Percentiles rank a stretch among this genome's conserved stretches.
Evolutionary conservation across 2,888 invertebrate genomes (phyloP).

Genomic region (Alloplasta piceator): DNA sequence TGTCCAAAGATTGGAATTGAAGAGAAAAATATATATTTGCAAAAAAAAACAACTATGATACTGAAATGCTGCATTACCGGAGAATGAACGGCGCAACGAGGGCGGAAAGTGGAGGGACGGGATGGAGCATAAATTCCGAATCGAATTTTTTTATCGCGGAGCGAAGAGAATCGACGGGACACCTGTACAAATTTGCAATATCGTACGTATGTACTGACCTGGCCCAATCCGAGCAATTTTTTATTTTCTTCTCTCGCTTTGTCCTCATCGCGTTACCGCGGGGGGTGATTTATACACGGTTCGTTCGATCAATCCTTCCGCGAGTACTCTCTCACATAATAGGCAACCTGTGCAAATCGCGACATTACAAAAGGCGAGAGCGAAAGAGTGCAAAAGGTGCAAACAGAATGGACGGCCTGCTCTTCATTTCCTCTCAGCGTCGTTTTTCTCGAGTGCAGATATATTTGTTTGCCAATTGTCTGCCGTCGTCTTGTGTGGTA

Average conservation of each 20-base stretch:
- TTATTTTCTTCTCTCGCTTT: not conserved
- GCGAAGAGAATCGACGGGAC: constrained; percentile 41
- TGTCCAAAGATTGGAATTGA: constrained; percentile 79
- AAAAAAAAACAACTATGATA: not conserved
- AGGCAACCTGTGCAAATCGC: constrained; percentile 71
- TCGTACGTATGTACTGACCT: constrained; percentile 61
- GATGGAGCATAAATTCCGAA: constrained; percentile 36
- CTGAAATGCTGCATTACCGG: constrained; percentile 18
- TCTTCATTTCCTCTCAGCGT: constrained; percentile 35
- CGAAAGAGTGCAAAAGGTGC: constrained; percentile 45
- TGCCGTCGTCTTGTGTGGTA: constrained; percentile 66
- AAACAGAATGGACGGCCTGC: constrained; percentile 56
- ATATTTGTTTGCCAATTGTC: constrained; percentile 76
- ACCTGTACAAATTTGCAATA: constrained; percentile 63
- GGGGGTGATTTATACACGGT: constrained; percentile 48
- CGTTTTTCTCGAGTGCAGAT: constrained; percentile 53
- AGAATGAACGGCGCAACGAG: constrained; percentile 61
- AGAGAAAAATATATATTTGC: not conserved
- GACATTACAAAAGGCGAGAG: constrained; percentile 48
- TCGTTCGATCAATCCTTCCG: constrained; percentile 68
- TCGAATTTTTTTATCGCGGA: constrained; percentile 40
- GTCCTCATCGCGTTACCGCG: constrained; percentile 15
- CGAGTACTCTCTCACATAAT: constrained; percentile 31
- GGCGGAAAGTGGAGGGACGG: constrained; percentile 63
- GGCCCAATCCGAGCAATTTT: constrained; percentile 58